Percentiles rank a stretch among this genome's conserved stretches.
Conservation (phyloP, 2,797 vertebrate genomes). For the Cryptoprocta ferox region DNA sequence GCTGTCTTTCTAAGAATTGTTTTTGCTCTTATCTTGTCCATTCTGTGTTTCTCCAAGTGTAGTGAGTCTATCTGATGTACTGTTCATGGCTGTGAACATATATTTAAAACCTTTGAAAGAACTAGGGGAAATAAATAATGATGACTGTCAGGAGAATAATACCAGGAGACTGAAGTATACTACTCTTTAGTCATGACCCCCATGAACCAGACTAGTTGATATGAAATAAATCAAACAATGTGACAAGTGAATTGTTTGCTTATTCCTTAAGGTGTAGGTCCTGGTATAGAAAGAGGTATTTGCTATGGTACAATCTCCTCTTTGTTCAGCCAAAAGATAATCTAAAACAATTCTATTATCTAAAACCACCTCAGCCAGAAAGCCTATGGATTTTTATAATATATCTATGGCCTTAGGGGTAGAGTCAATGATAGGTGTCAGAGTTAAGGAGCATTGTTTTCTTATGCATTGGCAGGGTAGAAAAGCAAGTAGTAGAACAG, state of each 20-base stretch:
- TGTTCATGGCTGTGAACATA: not conserved
- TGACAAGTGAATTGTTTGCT: not conserved
- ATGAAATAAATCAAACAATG: not conserved
- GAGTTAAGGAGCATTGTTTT: not conserved
- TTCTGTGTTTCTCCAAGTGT: not conserved
- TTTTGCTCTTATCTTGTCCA: not conserved
- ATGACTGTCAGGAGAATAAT: not conserved
- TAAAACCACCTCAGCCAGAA: not conserved
- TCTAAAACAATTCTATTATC: not conserved
- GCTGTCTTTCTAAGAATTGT: not conserved
- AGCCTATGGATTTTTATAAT: not conserved
- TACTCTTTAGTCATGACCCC: not conserved
- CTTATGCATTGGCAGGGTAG: not conserved
- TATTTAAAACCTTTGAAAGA: not conserved
- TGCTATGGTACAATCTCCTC: not conserved
- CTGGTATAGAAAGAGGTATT: not conserved
- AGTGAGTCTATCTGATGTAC: not conserved
- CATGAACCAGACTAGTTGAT: not conserved
- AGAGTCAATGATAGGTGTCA: not conserved
- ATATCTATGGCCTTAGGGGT: not conserved
- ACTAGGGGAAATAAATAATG: not conserved
- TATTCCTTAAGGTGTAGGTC: not conserved
- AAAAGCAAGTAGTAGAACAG: not conserved
- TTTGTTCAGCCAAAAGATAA: not conserved
- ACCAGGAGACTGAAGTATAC: not conserved